Base-by-base conservation (phyloP, 2,888 invertebrate species). In the Cryptus viduatorius region DNA sequence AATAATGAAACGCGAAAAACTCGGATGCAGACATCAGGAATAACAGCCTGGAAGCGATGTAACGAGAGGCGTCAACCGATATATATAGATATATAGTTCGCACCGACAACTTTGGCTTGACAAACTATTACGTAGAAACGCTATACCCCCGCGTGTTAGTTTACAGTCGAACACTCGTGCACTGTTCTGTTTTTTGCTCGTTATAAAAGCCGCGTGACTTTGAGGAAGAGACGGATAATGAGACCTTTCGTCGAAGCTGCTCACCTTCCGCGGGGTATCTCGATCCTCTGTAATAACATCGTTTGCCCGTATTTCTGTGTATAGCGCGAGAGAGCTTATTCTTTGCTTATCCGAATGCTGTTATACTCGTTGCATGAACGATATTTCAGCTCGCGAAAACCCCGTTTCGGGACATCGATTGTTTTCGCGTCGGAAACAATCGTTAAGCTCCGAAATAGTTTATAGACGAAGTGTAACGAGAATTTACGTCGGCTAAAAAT, bases 151-250 rank as follows among this genome's bases (percentile, higher is more conserved):
- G 50, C 71, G 71, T 64, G 48, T n/a, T n/a, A 53, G 50, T 64
- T 46, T 50, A 50, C 61, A 1, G n/a, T 37, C 37, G 1, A 37
- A 31, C 29, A 61, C 61, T 29, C 31, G 46, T 59, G 5, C 37
- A 12, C 48, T 42, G 19, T 37, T 16, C 48, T 44, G 73, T 80
- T 83, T 83, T 80, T 80, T 83, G 83, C 80, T 83, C 71, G 80
- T 83, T 83, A 79, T 79, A 68, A 24, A 53, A 73, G 48, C 53
- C 79, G 31, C 59, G 75, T 61, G 79, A 83, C 79, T 68, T 46
- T 44, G 68, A 67, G 72, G 56, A 37, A 75, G 64, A 61, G 42
- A 75, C 59, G 73, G 78, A 61, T 83, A 83, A 83, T 83, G 83
- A 83, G 79, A 68, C 75, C 68, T 75, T 73, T 83, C 73, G 59